These are phyloP conservation scores for Drosophila novamexicana DNA, from an alignment of 1,140 invertebrate genomes.

Conservation along the genomic window DNA sequence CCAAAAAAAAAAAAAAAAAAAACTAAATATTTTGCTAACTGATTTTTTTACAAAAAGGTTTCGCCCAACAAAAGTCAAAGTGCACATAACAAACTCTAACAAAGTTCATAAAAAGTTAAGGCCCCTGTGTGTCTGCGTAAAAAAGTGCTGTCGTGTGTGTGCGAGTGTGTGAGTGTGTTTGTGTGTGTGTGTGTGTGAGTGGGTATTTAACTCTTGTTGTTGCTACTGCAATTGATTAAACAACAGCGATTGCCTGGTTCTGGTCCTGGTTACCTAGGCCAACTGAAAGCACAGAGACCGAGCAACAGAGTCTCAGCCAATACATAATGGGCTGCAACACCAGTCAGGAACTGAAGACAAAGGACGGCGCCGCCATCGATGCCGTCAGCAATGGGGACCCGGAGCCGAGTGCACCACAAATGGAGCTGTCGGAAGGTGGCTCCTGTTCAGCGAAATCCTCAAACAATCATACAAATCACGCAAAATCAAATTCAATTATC, in stretches of 20 bases:
- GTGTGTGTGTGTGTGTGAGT: constrained; percentile 31
- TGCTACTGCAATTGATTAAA: constrained; percentile 74
- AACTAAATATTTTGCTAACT: constrained; percentile 54
- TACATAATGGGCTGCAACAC: constrained; percentile 79
- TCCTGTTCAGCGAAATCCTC: constrained; percentile 51
- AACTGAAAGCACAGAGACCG: constrained; percentile 55
- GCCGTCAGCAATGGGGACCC: constrained; percentile 71
- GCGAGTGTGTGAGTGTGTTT: neutral
- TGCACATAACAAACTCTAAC: constrained; percentile 43
- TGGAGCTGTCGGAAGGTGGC: constrained; percentile 47
- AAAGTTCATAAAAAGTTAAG: constrained; percentile 38
- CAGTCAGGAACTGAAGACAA: constrained; percentile 82
- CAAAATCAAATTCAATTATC: constrained; percentile 82
- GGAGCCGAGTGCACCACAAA: constrained; percentile 63
- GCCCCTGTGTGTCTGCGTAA: constrained; percentile 17
- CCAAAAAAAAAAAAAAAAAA: constrained; percentile 4
- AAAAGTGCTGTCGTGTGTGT: constrained; percentile 15
- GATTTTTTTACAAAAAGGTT: constrained; percentile 58
- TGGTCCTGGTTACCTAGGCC: constrained; percentile 71
- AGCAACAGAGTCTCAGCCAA: constrained; percentile 35
- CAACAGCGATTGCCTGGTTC: constrained; percentile 51
- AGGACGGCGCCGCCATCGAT: constrained; percentile 72
- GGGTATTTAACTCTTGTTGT: constrained; percentile 40
- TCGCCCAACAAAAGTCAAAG: constrained; percentile 43
- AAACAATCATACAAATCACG: constrained; percentile 76